These are phyloP conservation scores for Schrankia costaestrigalis DNA, from an alignment of 2,888 invertebrate species.

Conservation along the genomic window DNA sequence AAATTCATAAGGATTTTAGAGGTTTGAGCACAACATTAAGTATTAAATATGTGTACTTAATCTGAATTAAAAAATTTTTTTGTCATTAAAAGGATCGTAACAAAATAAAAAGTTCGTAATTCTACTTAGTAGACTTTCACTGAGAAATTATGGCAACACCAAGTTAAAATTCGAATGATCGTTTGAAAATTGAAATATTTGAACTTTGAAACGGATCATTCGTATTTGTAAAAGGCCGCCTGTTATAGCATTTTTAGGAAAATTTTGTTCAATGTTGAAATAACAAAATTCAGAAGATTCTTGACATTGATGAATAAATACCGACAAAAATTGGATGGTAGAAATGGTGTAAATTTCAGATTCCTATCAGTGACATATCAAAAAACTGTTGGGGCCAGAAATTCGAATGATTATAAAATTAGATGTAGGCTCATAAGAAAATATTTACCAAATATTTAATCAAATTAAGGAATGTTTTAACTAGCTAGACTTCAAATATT, in stretches of 20 bases:
- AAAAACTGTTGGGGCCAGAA: constrained; percentile 30
- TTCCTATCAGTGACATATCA: constrained; percentile 35
- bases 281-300: too few species aligned
- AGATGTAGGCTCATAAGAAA: constrained; percentile 7
- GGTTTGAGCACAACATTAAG: too few species aligned
- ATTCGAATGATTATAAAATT: constrained; percentile 19
- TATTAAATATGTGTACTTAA: too few species aligned
- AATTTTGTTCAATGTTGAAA: constrained; percentile 34
- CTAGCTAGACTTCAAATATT: too few species aligned
- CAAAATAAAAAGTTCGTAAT: too few species aligned
- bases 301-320: too few species aligned
- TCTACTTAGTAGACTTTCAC: constrained; percentile 24
- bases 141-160: constrained; percentile 39
- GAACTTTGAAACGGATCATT: constrained; percentile 11
- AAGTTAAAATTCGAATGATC: constrained; percentile 21
- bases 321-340: neutral
- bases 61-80: too few species aligned
- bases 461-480: too few species aligned
- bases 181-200: constrained; percentile 16
- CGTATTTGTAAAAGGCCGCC: constrained; percentile 26
- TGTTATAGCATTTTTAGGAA: constrained; percentile 39
- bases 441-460: neutral
- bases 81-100: too few species aligned
- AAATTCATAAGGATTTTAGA: too few species aligned
- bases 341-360: constrained; percentile 16